These are phyloP conservation scores for Cygnus olor DNA, from an alignment of 2,797 vertebrate species.

Conservation along the genomic window DNA sequence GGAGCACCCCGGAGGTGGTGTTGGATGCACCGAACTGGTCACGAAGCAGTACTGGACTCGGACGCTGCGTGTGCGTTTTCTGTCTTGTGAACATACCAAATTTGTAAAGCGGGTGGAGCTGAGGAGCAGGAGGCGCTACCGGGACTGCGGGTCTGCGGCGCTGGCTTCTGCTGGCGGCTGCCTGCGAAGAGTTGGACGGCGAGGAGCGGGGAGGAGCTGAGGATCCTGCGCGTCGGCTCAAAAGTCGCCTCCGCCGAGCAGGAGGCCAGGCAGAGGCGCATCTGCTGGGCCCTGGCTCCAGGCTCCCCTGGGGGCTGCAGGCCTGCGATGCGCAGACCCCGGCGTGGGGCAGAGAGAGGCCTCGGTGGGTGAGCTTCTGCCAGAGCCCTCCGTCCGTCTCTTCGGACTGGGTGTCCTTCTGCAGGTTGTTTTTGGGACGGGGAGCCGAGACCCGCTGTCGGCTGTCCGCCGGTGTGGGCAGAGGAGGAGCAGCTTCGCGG, in stretches of 20 bases:
- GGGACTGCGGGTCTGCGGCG: accelerated
- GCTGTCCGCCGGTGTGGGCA: background rate
- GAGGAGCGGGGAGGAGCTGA: background rate
- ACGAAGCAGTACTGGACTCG: background rate
- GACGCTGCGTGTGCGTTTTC: background rate
- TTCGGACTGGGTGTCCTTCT: background rate
- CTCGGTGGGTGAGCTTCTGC: background rate
- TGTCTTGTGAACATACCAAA: background rate
- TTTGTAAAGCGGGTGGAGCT: background rate
- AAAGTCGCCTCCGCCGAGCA: background rate
- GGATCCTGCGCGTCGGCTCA: too few relatives aligned
- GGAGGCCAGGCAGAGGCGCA: accelerated
- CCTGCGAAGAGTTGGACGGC: background rate
- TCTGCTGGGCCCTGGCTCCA: background rate
- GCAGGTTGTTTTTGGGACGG: background rate
- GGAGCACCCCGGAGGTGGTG: accelerated
- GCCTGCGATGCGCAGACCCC: background rate
- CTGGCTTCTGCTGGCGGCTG: background rate
- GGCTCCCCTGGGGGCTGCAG: background rate
- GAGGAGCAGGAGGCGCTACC: background rate
- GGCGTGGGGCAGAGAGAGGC: background rate
- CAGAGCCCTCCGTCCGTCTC: background rate
- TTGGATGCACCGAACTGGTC: background rate
- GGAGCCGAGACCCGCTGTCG: background rate
- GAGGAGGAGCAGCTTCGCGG: background rate